Percentiles rank a stretch among this genome's conserved stretches.
Evolutionary conservation across 2,797 vertebrate genomes (phyloP).

Genomic region (Amniataba percoides): DNA sequence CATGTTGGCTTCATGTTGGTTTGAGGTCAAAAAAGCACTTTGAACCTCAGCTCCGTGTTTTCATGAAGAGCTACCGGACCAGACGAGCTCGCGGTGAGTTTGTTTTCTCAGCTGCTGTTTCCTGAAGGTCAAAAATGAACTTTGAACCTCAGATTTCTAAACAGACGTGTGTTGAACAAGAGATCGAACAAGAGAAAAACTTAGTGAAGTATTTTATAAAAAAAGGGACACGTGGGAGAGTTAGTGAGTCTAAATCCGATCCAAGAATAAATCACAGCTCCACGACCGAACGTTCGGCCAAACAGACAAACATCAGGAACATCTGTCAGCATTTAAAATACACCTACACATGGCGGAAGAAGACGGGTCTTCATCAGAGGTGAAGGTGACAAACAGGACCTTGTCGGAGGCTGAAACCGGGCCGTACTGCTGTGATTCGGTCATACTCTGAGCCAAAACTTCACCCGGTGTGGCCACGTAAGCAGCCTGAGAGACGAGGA

Average conservation of each 20-base stretch:
- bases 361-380: conserved; percentile 65
- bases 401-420: conserved; percentile 59
- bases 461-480: conserved; percentile 73
- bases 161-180: not conserved
- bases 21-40: conserved; percentile 8
- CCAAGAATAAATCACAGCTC: not conserved
- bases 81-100: not conserved
- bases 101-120: conserved; percentile 11
- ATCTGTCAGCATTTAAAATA: conserved; percentile 45
- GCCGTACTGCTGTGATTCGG: conserved; percentile 15
- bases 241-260: not conserved
- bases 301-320: not conserved
- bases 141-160: not conserved
- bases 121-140: not conserved
- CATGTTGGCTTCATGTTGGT: not conserved
- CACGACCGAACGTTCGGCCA: not conserved
- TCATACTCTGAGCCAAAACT: conserved; percentile 69
- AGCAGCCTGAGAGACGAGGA: conserved; percentile 63
- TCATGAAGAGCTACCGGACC: not conserved
- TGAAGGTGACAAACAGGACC: conserved; percentile 83
- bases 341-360: conserved; percentile 90
- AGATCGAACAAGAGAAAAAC: not conserved
- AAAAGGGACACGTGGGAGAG: not conserved
- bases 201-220: not conserved
- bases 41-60: not conserved